phyloP scores from a whole-genome alignment of 2,888 invertebrate species.

The Himalopsyche tibetana region DNA sequence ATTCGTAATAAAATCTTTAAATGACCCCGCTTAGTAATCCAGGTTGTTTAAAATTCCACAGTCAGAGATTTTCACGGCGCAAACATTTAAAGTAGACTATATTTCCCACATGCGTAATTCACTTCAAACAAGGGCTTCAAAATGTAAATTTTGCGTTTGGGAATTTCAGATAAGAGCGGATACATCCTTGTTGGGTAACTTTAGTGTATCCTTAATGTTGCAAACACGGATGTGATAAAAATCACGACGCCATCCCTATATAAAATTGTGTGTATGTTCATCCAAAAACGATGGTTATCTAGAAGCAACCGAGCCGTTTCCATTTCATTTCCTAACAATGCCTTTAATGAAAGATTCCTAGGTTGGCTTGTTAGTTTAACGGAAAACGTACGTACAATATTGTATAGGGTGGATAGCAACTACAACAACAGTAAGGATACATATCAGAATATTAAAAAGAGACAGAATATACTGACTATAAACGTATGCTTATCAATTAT shows the following conservation, averaged over 20 bases:
- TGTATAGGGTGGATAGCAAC: slow-evolving; percentile 27
- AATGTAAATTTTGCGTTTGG: slow-evolving; percentile 64
- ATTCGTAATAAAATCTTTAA: too few relatives aligned
- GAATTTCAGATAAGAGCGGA: slow-evolving; percentile 59
- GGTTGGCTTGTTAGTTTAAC: slow-evolving; percentile 57
- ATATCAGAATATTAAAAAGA: too few relatives aligned
- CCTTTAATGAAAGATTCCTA: slow-evolving; percentile 62
- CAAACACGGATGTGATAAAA: slow-evolving; percentile 63
- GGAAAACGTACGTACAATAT: slow-evolving; percentile 41
- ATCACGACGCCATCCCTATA: slow-evolving; percentile 58
- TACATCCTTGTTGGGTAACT: slow-evolving; percentile 52
- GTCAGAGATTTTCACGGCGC: slow-evolving; percentile 34
- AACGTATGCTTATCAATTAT: too few relatives aligned
- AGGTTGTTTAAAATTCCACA: slow-evolving; percentile 27
- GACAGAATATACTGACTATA: too few relatives aligned
- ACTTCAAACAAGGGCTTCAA: slow-evolving; percentile 52
- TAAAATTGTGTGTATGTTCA: slow-evolving; percentile 57
- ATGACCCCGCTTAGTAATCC: not conserved
- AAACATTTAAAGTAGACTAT: slow-evolving; percentile 31
- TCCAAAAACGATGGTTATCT: slow-evolving; percentile 61
- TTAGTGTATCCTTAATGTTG: slow-evolving; percentile 52
- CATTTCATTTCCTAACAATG: slow-evolving; percentile 60
- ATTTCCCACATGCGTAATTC: slow-evolving; percentile 52
- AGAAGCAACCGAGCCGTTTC: slow-evolving; percentile 42
- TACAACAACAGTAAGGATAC: not conserved